Evolutionary conservation across 2,888 invertebrate genomes (phyloP).

Genomic region (Sesia apiformis): DNA sequence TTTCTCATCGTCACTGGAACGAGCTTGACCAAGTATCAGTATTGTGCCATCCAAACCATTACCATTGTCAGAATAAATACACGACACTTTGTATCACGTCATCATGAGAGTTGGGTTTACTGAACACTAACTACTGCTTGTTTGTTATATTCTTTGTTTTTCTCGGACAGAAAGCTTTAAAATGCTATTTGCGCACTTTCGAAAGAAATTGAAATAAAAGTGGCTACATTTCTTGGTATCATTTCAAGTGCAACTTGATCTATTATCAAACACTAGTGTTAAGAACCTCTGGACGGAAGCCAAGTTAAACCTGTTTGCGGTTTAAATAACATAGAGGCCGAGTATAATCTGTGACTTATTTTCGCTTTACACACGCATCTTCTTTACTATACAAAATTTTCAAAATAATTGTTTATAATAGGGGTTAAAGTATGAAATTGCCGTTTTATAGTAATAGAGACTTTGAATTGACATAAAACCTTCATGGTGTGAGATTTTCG

Average conservation of each 20-base stretch:
- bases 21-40: conserved; percentile 4
- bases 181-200: background rate
- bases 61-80: background rate
- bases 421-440: no score
- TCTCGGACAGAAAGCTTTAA: background rate
- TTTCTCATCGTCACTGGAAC: conserved; percentile 15
- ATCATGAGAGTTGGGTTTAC: conserved; percentile 11
- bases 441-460: no score
- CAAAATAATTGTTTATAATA: background rate
- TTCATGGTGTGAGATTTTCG: no score
- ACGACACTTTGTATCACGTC: background rate
- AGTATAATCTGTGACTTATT: background rate
- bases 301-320: conserved; percentile 23
- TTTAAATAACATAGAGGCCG: conserved; percentile 91
- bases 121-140: conserved; percentile 35
- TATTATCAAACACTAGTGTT: conserved; percentile 23
- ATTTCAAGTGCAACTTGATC: conserved; percentile 6
- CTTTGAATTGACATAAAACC: no score
- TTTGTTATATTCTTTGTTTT: conserved; percentile 14
- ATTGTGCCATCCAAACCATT: conserved; percentile 3
- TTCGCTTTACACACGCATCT: background rate
- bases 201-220: background rate
- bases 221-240: background rate
- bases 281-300: conserved; percentile 41
- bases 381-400: background rate